Evolutionary conservation across 2,888 invertebrate genomes (phyloP).

Genomic region (Endomychus coccineus): DNA sequence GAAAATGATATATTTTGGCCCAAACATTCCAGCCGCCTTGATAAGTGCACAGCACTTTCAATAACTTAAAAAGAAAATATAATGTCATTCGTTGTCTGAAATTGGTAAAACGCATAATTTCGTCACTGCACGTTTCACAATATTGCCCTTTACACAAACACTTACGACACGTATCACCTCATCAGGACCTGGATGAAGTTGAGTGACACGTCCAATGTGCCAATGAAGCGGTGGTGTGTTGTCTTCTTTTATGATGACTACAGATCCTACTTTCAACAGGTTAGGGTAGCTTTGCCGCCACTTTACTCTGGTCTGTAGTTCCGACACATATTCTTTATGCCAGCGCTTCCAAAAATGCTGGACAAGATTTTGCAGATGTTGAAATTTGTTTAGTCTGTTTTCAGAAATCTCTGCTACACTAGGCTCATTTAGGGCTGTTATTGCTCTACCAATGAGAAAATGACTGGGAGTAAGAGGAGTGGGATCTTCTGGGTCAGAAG

Average conservation of each 20-base stretch:
- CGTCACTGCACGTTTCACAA: background rate
- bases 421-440: background rate
- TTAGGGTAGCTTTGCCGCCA: no score
- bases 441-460: background rate
- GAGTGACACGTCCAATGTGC: no score
- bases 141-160: background rate
- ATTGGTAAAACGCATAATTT: background rate
- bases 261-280: no score
- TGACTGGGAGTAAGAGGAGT: slow-evolving; percentile 4
- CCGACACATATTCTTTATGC: slow-evolving; percentile 18
- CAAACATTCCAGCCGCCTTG: no score
- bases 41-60: background rate
- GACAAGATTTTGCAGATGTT: slow-evolving; percentile 15
- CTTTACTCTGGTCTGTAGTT: slow-evolving; percentile 18
- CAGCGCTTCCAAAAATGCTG: slow-evolving; percentile 22
- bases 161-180: background rate
- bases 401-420: slow-evolving; percentile 4
- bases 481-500: background rate
- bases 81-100: background rate
- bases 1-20: no score
- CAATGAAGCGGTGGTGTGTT: no score
- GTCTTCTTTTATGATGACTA: no score
- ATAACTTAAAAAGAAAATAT: no score
- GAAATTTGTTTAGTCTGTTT: slow-evolving; percentile 12
- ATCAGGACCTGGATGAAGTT: background rate